Percentiles rank a stretch among this genome's conserved stretches.
These are phyloP conservation scores for Epizoanthus stellaris DNA, from an alignment of 92 coral and sea anemone species.

Conservation along the genomic window DNA sequence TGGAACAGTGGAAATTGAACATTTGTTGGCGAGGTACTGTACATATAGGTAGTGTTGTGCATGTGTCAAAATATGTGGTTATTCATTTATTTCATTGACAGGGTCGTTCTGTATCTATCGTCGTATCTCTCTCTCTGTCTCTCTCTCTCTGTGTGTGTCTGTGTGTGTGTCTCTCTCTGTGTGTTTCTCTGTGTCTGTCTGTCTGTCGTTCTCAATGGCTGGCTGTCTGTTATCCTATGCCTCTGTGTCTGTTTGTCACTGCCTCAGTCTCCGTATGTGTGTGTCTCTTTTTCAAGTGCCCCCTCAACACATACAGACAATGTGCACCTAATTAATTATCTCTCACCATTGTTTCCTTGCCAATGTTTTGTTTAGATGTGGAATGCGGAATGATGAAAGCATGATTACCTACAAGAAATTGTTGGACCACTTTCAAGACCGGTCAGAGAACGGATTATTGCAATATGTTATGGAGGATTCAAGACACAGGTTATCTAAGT, in stretches of 20 bases:
- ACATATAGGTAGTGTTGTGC: too few species aligned
- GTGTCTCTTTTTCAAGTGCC: not conserved
- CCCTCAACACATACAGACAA: too few species aligned
- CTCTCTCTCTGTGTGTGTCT: not conserved
- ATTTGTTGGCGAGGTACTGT: conserved; percentile 73
- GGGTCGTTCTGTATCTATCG: not conserved
- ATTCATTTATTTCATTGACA: too few species aligned
- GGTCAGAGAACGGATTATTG: conserved; percentile 77
- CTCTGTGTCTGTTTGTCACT: not conserved
- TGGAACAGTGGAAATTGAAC: conserved; percentile 78
- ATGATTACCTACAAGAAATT: conserved; percentile 70
- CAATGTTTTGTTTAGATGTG: conserved; percentile 61
- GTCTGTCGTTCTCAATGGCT: not conserved
- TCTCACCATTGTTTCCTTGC: not conserved
- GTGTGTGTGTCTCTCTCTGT: not conserved
- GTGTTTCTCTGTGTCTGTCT: not conserved
- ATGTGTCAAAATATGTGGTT: too few species aligned
- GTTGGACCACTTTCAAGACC: conserved; percentile 71
- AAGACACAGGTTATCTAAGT: conserved; percentile 66
- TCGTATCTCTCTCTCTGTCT: not conserved
- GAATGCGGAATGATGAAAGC: conserved; percentile 61
- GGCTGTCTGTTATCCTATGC: not conserved
- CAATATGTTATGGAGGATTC: conserved; percentile 73
- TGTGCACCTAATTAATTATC: not conserved
- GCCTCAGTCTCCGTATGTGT: not conserved